A percentile compares a stretch with the other conserved stretches of the same genome.
Conservation (phyloP, 2,797 vertebrate genomes). For the Galagoides demidoff region DNA sequence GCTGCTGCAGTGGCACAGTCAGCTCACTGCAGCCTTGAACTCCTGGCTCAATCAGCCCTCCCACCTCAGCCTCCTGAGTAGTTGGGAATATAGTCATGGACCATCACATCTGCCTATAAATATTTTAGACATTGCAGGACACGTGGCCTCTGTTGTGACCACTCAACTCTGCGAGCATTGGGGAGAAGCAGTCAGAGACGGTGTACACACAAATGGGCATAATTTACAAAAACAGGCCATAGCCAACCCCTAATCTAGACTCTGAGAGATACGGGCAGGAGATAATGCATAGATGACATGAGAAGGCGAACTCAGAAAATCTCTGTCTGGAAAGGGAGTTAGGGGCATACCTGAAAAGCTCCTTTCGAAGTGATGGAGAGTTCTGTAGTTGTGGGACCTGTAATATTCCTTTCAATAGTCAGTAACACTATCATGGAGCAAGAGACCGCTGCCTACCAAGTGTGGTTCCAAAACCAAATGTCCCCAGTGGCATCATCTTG, state of each 20-base stretch:
- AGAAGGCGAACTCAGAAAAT: background rate
- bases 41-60: too few relatives aligned
- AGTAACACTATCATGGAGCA: background rate
- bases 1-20: too few relatives aligned
- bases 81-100: too few relatives aligned
- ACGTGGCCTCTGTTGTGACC: background rate
- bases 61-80: too few relatives aligned
- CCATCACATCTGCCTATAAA: too few relatives aligned
- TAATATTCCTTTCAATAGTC: background rate
- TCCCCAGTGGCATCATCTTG: background rate
- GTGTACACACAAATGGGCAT: background rate
- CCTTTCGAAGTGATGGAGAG: background rate
- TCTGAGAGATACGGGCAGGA: background rate
- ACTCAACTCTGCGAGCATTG: too few relatives aligned
- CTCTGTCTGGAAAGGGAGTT: background rate
- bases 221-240: background rate
- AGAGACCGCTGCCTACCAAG: background rate
- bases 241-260: background rate
- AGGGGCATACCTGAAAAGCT: background rate
- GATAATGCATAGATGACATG: background rate
- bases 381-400: background rate
- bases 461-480: background rate
- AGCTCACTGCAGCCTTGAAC: too few relatives aligned
- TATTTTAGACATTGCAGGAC: background rate
- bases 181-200: background rate